These are phyloP conservation scores for Brachypteracias leptosomus DNA, from an alignment of 2,113 vertebrate genomes.

Conservation along the genomic window DNA sequence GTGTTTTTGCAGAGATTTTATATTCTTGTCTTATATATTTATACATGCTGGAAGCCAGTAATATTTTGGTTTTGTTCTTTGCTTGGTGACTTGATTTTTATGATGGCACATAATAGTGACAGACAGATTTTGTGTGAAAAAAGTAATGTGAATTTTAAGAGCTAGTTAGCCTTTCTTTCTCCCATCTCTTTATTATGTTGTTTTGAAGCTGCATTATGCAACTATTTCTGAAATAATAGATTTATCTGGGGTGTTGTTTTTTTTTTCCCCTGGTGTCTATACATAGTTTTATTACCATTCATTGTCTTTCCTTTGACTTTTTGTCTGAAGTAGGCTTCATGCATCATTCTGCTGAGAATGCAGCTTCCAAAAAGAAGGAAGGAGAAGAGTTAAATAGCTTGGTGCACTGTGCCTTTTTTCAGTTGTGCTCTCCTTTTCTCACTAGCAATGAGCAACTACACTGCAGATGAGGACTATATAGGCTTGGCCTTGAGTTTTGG, in stretches of 20 bases:
- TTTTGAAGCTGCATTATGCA: slow-evolving; percentile 13
- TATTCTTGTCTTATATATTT: background rate
- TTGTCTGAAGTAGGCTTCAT: background rate
- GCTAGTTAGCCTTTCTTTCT: slow-evolving; percentile 2
- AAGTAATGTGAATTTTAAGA: slow-evolving; percentile 12
- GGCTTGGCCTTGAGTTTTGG: background rate
- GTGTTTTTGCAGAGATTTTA: background rate
- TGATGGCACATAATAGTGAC: background rate
- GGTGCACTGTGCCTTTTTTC: background rate
- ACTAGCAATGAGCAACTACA: background rate
- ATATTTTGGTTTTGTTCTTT: background rate
- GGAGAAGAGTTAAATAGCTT: background rate
- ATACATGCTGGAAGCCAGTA: background rate
- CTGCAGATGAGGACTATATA: background rate
- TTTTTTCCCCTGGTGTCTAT: background rate
- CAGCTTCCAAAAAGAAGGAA: background rate
- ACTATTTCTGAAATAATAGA: background rate
- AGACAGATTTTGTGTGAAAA: slow-evolving; percentile 3
- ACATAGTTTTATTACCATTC: background rate
- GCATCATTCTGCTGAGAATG: background rate
- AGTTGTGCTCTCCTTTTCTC: background rate
- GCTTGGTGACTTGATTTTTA: slow-evolving; percentile 28
- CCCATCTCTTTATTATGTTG: background rate
- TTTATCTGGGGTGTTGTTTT: background rate
- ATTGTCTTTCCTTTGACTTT: background rate